Base-by-base conservation (phyloP, 2,797 vertebrate genomes). In the Platyrinchus mystaceus region DNA sequence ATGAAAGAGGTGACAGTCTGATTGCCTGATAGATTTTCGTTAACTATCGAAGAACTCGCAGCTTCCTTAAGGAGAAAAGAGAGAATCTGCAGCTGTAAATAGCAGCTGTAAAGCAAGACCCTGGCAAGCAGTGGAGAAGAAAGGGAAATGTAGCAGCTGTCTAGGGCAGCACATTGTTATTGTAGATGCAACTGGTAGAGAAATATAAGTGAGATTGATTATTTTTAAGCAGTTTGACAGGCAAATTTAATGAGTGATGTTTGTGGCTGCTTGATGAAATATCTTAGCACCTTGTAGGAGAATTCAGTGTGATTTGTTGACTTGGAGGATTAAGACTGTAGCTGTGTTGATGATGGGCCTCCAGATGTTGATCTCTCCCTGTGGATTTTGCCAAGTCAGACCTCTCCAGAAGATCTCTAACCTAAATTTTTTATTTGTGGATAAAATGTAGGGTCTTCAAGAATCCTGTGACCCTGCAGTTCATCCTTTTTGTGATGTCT, bases 401-500 rank as follows among this genome's bases (percentile, higher is more conserved):
- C 7, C 8, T 80, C 5, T 87, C 32, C 2, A 9, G 43, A 23
- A 66, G 10, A 62, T 36, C 11, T 90, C 47, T 53, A 26, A 60
- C 8, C 3, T 36, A 70, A 46, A 22, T 87, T 55, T 49, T 12
- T 46, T 36, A 22, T 73, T 71, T 86, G 27, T 43, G 23, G 17
- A 5, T 81, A 67, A 90, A 84, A 74, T 3, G 0, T 15, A 44
- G 34, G 28, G 8, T 19, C 17, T 44, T 75, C 52, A 52, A 44
- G 74, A 47, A 55, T n/a, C 17, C 17, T 52, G 9, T 2, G 28
- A 4, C 7, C 3, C 24, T 37, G 15, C 1, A 27, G 23, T 41
- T 62, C 1, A 0, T 46, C 11, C 5, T 58, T 63, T 30, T 22
- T 58, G 52, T 22, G 27, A 14, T 0, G 0, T n/a, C 14, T 53